phyloP scores from a whole-genome alignment of 2,113 vertebrate genomes.

The Lophius piscatorius region DNA sequence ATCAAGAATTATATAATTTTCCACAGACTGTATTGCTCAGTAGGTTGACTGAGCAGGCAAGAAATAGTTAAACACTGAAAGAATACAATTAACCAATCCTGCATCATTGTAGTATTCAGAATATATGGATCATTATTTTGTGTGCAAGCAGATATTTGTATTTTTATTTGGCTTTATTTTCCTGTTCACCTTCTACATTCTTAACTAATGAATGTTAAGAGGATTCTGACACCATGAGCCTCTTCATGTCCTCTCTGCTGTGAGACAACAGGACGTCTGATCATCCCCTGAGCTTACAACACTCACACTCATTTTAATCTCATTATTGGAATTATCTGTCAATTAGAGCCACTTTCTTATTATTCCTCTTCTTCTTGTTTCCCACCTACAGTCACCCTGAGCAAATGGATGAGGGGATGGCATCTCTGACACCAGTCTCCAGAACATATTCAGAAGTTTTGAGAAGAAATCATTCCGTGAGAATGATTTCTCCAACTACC shows the following conservation, averaged over 20 bases:
- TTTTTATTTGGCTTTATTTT: too few relatives aligned
- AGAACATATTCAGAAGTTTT: too few relatives aligned
- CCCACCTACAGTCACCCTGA: conserved; percentile 11
- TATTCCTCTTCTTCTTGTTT: conserved; percentile 1
- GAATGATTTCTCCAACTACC: too few relatives aligned
- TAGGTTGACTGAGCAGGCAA: too few relatives aligned
- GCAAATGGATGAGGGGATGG: neutral
- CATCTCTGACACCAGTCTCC: too few relatives aligned
- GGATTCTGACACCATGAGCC: conserved; percentile 23
- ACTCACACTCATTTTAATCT: conserved; percentile 7
- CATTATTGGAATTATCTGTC: conserved; percentile 13
- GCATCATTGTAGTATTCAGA: too few relatives aligned
- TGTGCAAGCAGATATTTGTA: neutral
- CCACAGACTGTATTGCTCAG: too few relatives aligned
- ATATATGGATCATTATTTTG: neutral
- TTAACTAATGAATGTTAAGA: conserved; percentile 8
- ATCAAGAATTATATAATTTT: too few relatives aligned
- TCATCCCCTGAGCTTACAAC: conserved; percentile 1
- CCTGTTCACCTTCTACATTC: conserved; percentile 20
- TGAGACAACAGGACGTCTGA: conserved; percentile 1
- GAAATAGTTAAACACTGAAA: too few relatives aligned
- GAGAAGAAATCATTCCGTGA: too few relatives aligned
- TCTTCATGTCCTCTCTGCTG: conserved; percentile 8
- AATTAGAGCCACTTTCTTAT: conserved; percentile 14
- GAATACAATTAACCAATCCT: too few relatives aligned